Base-by-base conservation (phyloP, 1,140 invertebrate species). In the Himalopsyche phryganea region DNA sequence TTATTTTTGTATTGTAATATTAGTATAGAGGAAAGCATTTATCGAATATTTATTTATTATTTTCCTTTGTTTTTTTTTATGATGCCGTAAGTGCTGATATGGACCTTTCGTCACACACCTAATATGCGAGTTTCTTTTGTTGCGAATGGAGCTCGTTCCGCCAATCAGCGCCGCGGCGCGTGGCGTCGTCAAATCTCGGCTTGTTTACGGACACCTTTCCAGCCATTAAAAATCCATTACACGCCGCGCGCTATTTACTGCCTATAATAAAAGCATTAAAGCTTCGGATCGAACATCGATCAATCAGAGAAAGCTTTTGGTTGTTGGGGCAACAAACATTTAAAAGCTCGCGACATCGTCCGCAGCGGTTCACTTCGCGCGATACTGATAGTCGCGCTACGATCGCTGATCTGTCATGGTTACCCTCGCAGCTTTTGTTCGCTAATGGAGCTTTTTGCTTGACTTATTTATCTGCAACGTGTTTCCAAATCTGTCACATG, bases 151-250 rank as follows among this genome's bases (percentile, higher is more conserved):
- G 23, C 23, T 28, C 23, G 23, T 28, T 9, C 23, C 4, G 23
- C 9, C 4, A 28, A 28, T 28, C 4, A 28, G 23, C 23, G 23
- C 9, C 23, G 23, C 23, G 23, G 23, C 23, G 38, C 38, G n/a
- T 40, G n/a, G 11, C 38, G n/a, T 3, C 38, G n/a, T 15, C 15
- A 5, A 40, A 40, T 57, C 44, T 57, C 54, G 20, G 20, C 35
- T 17, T 40, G 19, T 51, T 18, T 19, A 46, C 10, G 17, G 44
- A 28, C 44, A 28, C 17, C 17, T 50, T 32, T 11, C 3, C 13
- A 13, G 15, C 47, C 48, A 58, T 58, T 58, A 58, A 58, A 58
- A 58, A 58, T 58, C 55, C 55, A 58, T 58, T 58, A 58, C 54
- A 57, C 54, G 36, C 1, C 18, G 23, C 36, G 19, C 23, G n/a